These are phyloP conservation scores for Charina bottae DNA, from an alignment of 2,113 vertebrate species.

Conservation along the genomic window DNA sequence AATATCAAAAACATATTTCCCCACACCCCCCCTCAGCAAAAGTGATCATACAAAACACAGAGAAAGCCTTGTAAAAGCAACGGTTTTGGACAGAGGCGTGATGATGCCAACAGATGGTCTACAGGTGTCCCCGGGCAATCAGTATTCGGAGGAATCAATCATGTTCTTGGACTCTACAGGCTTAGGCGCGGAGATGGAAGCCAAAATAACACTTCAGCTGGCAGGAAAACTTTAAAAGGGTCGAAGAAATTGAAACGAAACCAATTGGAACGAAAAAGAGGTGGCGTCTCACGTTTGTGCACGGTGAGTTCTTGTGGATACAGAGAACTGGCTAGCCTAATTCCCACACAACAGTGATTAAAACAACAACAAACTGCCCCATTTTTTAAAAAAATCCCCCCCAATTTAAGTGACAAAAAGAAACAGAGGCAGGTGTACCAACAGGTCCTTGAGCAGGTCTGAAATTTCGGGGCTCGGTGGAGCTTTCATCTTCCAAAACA, in stretches of 20 bases:
- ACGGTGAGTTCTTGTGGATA: conserved; percentile 37
- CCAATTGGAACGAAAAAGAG: conserved; percentile 40
- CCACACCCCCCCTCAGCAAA: conserved; percentile 53
- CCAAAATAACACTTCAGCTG: conserved; percentile 24
- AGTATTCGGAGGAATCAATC: neutral
- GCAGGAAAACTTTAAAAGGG: conserved; percentile 47
- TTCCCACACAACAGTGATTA: neutral
- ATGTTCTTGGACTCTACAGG: conserved; percentile 44
- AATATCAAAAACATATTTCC: conserved; percentile 61
- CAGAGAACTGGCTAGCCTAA: neutral
- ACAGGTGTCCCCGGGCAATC: neutral
- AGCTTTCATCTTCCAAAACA: neutral
- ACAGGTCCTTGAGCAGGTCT: neutral
- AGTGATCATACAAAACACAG: conserved; percentile 60
- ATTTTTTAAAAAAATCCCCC: neutral
- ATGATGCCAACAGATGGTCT: neutral
- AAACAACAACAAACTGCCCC: neutral
- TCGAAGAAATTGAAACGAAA: conserved; percentile 60
- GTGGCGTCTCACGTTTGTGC: neutral
- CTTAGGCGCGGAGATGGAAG: conserved; percentile 29
- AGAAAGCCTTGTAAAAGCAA: conserved; percentile 44
- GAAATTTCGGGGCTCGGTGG: neutral
- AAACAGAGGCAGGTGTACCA: neutral
- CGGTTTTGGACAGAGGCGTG: conserved; percentile 44
- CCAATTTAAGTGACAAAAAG: neutral